phyloP scores from a whole-genome alignment of 1,140 invertebrate genomes.

The Pogonomyrmex californicus region DNA sequence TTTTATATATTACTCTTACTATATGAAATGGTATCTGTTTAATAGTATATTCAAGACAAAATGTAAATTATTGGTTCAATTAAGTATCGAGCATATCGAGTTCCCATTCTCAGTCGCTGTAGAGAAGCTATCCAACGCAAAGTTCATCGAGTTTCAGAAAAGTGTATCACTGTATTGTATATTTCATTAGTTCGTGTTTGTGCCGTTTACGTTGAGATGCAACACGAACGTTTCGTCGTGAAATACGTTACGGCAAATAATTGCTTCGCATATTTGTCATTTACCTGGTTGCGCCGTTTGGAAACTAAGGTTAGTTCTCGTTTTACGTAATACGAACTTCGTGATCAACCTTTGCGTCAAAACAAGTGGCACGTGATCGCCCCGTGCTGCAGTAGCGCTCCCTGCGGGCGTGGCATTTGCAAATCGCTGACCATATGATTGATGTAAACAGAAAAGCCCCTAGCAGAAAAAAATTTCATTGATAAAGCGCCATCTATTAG shows the following conservation, averaged over 20 bases:
- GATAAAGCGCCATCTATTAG: neutral
- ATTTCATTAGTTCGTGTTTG: constrained; percentile 7
- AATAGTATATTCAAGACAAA: neutral
- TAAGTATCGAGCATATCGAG: too few relatives aligned
- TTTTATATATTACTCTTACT: too few relatives aligned
- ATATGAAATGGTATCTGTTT: neutral
- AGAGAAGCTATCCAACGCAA: neutral
- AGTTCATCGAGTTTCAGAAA: constrained; percentile 35
- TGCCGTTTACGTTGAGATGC: constrained; percentile 73
- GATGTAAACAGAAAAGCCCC: neutral
- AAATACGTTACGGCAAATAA: constrained; percentile 79
- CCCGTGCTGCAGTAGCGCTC: neutral
- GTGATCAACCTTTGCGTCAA: neutral
- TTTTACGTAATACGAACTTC: neutral
- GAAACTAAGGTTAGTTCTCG: constrained; percentile 74
- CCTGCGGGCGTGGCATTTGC: neutral
- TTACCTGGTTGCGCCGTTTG: constrained; percentile 74
- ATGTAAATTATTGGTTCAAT: neutral
- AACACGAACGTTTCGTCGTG: constrained; percentile 79
- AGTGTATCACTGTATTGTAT: neutral
- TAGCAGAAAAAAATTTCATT: neutral
- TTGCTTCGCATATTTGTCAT: constrained; percentile 81
- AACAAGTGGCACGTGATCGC: constrained; percentile 19
- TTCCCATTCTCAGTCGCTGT: constrained; percentile 3
- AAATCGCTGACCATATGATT: neutral